A percentile compares a stretch with the other conserved stretches of the same genome.
Conservation (phyloP, 64 coral and sea anemone genomes). For the Trachythela sp. region DNA sequence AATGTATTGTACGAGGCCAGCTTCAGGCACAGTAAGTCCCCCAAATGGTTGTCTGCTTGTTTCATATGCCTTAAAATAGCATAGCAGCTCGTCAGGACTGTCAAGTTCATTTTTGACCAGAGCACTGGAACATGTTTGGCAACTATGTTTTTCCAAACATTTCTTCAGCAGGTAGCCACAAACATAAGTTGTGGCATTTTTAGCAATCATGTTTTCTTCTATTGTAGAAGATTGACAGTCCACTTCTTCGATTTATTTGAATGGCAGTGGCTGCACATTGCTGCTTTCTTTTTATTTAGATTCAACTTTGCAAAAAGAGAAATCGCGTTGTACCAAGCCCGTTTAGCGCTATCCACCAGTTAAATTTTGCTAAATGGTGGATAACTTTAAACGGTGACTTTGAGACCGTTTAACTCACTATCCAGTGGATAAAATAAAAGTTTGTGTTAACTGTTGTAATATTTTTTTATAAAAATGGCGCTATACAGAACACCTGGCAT, state of each 20-base stretch:
- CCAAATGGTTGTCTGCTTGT: background rate
- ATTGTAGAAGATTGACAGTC: background rate
- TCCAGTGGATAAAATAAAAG: too few relatives aligned
- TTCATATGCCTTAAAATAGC: background rate
- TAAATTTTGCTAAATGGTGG: too few relatives aligned
- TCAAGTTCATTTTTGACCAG: background rate
- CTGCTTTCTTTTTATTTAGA: background rate
- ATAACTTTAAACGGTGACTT: too few relatives aligned
- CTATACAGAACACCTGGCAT: too few relatives aligned
- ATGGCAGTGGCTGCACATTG: background rate
- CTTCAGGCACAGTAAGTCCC: background rate
- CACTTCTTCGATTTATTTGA: background rate
- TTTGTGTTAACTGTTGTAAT: too few relatives aligned
- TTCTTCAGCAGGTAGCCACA: slow-evolving; percentile 38
- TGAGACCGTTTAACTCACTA: too few relatives aligned
- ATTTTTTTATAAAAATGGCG: too few relatives aligned
- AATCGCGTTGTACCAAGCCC: too few relatives aligned
- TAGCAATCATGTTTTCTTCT: background rate
- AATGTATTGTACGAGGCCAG: background rate
- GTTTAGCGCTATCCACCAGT: too few relatives aligned
- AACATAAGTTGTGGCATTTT: background rate
- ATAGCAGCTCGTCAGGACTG: background rate
- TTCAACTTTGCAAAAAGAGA: too few relatives aligned
- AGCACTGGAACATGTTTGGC: background rate
- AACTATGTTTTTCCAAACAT: background rate